Evolutionary conservation across 2,888 invertebrate genomes (phyloP).

Genomic region (Ctenicera cuprea): DNA sequence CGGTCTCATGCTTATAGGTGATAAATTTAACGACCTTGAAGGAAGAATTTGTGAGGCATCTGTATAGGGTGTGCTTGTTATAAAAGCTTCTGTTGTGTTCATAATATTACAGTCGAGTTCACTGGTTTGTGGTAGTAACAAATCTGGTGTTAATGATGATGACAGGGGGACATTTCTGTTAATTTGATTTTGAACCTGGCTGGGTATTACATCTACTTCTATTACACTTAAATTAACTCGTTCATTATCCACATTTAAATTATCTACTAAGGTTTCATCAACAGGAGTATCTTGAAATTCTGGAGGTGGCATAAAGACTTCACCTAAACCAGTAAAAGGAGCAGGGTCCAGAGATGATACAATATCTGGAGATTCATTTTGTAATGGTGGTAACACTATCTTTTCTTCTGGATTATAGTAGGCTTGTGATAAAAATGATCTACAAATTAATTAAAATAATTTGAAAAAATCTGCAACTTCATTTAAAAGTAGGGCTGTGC

Average conservation of each 20-base stretch:
- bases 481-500: not conserved
- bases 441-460: conserved; percentile 33
- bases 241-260: too few relatives aligned
- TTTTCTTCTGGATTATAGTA: conserved; percentile 32
- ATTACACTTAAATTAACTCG: not conserved
- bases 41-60: conserved; percentile 29
- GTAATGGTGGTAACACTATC: conserved; percentile 28
- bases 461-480: not conserved
- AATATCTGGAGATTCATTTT: conserved; percentile 22
- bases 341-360: not conserved
- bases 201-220: not conserved
- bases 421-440: conserved; percentile 30
- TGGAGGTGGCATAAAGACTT: conserved; percentile 58
- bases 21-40: conserved; percentile 33
- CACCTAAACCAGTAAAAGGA: conserved; percentile 42
- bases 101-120: not conserved
- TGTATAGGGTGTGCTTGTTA: conserved; percentile 41
- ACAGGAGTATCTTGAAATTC: conserved; percentile 58
- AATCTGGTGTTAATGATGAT: conserved; percentile 46
- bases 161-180: not conserved
- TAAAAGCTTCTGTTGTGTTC: not conserved
- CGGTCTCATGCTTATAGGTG: conserved; percentile 34
- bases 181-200: not conserved
- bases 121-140: conserved; percentile 10
- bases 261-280: not conserved